Evolutionary conservation across 1,140 invertebrate genomes (phyloP).

Genomic region (Anastrepha ludens): DNA sequence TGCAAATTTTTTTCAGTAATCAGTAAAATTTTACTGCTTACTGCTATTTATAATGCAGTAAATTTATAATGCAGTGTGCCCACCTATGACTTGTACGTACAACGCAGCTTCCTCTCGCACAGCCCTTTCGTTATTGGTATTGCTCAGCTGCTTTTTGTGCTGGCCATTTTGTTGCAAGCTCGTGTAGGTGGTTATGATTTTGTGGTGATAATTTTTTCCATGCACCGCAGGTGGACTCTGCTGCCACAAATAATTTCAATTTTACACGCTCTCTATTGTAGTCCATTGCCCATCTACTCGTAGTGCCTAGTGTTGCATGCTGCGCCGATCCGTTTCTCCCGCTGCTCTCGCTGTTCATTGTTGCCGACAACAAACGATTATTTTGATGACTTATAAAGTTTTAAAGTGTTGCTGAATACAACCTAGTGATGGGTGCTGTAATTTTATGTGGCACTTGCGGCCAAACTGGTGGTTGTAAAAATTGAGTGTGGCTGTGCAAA

Average conservation of each 20-base stretch:
- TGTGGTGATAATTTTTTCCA: conserved; percentile 43
- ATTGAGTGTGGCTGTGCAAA: background rate
- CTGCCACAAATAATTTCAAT: conserved; percentile 34
- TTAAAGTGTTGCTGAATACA: background rate
- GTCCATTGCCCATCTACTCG: background rate
- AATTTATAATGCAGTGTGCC: too few species aligned
- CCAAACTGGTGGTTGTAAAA: background rate
- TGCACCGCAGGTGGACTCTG: background rate
- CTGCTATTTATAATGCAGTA: too few species aligned
- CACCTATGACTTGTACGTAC: too few species aligned
- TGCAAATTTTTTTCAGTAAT: too few species aligned
- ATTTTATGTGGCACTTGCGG: conserved; percentile 29
- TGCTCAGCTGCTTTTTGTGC: background rate
- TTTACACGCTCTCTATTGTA: background rate
- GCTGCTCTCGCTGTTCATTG: background rate
- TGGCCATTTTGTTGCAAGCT: conserved; percentile 22
- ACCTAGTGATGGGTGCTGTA: background rate
- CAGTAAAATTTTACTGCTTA: too few species aligned
- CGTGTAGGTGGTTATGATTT: conserved; percentile 51
- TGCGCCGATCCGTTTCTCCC: background rate
- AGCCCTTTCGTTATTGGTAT: background rate
- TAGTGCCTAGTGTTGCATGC: background rate
- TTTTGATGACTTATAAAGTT: conserved; percentile 37
- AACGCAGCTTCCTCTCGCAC: conserved; percentile 13
- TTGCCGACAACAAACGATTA: conserved; percentile 24